Evolutionary conservation across 2,113 vertebrate species (phyloP).

Genomic region (Terrapene triunguis): DNA sequence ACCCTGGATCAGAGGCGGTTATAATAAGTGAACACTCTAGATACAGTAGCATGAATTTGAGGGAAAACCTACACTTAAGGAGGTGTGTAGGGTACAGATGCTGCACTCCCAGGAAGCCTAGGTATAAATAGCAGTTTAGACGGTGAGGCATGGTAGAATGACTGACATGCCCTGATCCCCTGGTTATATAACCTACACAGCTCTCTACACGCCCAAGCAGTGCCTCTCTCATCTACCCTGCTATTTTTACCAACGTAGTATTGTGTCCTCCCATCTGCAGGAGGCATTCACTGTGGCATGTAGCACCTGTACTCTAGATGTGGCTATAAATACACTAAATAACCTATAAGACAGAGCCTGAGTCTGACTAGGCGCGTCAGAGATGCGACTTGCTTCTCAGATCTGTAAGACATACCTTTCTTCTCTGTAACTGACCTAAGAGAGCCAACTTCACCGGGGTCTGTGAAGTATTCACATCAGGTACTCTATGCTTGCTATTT

Average conservation of each 20-base stretch:
- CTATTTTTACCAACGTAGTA: background rate
- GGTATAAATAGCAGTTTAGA: background rate
- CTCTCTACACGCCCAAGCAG: background rate
- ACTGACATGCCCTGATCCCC: background rate
- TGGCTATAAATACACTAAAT: background rate
- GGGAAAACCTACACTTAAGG: background rate
- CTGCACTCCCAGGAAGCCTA: background rate
- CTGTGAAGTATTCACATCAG: background rate
- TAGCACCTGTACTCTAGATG: background rate
- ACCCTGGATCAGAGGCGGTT: background rate
- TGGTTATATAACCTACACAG: background rate
- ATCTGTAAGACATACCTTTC: background rate
- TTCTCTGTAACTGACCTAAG: background rate
- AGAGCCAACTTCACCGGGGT: rapidly evolving
- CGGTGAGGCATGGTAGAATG: background rate
- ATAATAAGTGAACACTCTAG: background rate
- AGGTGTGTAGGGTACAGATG: background rate
- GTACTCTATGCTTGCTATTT: background rate
- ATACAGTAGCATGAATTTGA: background rate
- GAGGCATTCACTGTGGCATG: background rate
- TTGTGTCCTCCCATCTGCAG: background rate
- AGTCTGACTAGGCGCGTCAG: background rate
- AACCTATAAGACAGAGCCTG: background rate
- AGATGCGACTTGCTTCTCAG: background rate
- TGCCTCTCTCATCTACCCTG: background rate